phyloP scores from a whole-genome alignment of 2,888 invertebrate species.

The Stenurella melanura region DNA sequence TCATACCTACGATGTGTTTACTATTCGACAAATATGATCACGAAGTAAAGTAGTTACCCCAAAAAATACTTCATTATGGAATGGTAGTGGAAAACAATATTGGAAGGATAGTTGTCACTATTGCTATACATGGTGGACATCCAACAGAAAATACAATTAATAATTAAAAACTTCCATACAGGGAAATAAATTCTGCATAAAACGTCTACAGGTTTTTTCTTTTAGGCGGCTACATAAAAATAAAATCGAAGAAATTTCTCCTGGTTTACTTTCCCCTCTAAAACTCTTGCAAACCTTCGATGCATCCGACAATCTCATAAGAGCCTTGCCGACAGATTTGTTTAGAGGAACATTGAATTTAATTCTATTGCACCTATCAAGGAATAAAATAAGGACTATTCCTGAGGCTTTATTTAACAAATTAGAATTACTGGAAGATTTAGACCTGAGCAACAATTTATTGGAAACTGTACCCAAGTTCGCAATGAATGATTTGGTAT shows the following conservation, averaged over 20 bases:
- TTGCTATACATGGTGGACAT: no score
- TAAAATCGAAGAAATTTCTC: conserved; percentile 78
- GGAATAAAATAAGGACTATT: conserved; percentile 78
- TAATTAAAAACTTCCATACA: no score
- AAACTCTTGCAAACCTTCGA: conserved; percentile 81
- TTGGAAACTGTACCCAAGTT: conserved; percentile 77
- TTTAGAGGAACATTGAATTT: conserved; percentile 78
- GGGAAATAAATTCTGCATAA: no score
- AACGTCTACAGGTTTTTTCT: no score
- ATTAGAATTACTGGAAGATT: conserved; percentile 78
- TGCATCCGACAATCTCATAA: conserved; percentile 80
- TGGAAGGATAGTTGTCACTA: no score
- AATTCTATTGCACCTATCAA: conserved; percentile 80
- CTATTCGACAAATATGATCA: no score
- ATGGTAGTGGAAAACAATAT: no score
- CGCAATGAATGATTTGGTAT: conserved; percentile 76
- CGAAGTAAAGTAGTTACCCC: no score
- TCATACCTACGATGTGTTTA: no score
- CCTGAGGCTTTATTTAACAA: conserved; percentile 78
- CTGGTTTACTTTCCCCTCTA: conserved; percentile 76
- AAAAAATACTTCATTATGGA: no score
- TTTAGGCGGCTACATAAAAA: conserved; percentile 81
- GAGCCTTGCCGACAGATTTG: conserved; percentile 76
- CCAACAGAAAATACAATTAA: no score
- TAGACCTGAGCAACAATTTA: conserved; percentile 83